These are phyloP conservation scores for Istiophorus platypterus DNA, from an alignment of 2,113 vertebrate species.

Conservation along the genomic window DNA sequence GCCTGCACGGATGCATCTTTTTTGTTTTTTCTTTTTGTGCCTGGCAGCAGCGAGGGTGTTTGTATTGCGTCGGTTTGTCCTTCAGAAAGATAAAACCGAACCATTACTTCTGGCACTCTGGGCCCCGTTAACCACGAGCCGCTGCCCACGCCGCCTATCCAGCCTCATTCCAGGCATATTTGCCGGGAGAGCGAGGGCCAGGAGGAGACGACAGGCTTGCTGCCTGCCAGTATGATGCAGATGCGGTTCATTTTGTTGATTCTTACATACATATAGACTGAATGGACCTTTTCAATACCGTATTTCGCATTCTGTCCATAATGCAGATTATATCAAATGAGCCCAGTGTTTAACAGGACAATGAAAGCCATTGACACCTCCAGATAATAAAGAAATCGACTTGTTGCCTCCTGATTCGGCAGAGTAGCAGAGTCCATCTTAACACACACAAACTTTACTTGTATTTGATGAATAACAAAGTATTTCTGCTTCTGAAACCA, in stretches of 20 bases:
- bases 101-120: slow-evolving; percentile 13
- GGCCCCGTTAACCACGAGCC: slow-evolving; percentile 10
- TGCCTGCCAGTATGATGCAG: background rate
- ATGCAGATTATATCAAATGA: no score
- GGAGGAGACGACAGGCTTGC: background rate
- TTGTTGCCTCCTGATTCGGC: no score
- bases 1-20: background rate
- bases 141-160: slow-evolving; percentile 33
- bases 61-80: background rate
- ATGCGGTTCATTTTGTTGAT: background rate
- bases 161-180: slow-evolving; percentile 50
- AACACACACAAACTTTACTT: no score
- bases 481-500: no score
- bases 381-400: no score
- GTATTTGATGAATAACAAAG: no score
- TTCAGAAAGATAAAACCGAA: slow-evolving; percentile 15
- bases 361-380: no score
- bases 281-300: background rate
- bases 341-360: no score
- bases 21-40: no score
- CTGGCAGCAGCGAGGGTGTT: background rate
- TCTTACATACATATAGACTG: background rate
- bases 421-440: no score
- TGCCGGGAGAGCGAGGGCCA: slow-evolving; percentile 18
- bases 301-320: background rate